phyloP scores from a whole-genome alignment of 2,797 vertebrate genomes.

The Pipistrellus nathusii region DNA sequence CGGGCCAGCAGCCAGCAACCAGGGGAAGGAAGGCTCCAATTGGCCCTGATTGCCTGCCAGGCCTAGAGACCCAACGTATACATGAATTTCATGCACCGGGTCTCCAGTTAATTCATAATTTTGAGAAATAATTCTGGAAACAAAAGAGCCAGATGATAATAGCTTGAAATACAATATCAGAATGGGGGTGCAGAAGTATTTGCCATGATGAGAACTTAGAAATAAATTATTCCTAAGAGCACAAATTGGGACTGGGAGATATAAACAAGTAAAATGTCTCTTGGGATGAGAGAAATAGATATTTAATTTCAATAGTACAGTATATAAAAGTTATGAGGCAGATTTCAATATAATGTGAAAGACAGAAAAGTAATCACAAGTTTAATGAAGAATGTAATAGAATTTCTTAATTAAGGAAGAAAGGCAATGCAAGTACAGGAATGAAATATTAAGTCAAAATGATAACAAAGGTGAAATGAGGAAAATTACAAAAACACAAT shows the following conservation, averaged over 20 bases:
- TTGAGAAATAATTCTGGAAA: not conserved
- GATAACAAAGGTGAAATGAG: not conserved
- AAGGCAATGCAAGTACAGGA: not conserved
- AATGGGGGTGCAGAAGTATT: not conserved
- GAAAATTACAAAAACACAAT: not conserved
- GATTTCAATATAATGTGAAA: not conserved
- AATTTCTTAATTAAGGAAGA: conserved; percentile 22
- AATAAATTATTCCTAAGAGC: not conserved
- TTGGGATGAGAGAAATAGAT: not conserved
- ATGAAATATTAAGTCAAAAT: not conserved
- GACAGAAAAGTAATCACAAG: not conserved
- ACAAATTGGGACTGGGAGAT: not conserved
- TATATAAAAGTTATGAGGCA: not conserved
- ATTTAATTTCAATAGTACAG: conserved; percentile 6
- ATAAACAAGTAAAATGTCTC: not conserved
- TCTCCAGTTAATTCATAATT: not conserved
- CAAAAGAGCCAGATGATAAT: not conserved
- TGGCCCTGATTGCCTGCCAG: too few relatives aligned
- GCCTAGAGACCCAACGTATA: too few relatives aligned
- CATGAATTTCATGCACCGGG: too few relatives aligned
- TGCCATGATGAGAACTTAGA: not conserved
- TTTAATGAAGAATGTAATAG: not conserved
- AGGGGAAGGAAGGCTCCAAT: too few relatives aligned
- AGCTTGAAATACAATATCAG: not conserved
- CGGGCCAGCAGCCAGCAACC: too few relatives aligned